A percentile compares a stretch with the other conserved stretches of the same genome.
phyloP scores from a whole-genome alignment of 2,113 vertebrate genomes.

The Colaptes auratus region DNA sequence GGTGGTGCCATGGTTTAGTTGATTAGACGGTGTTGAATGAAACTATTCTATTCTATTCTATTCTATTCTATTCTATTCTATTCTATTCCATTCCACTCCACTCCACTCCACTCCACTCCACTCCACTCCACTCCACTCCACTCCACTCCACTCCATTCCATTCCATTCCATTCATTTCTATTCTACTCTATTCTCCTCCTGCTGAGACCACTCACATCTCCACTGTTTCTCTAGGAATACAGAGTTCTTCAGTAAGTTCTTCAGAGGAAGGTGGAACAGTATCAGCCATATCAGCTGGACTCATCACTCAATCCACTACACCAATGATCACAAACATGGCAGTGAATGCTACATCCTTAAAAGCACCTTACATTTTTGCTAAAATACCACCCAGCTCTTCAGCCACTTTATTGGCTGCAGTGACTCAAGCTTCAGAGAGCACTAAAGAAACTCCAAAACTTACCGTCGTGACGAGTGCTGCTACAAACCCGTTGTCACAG shows the following conservation, averaged over 20 bases:
- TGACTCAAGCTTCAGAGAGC: neutral
- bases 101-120: no score
- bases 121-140: no score
- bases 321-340: neutral
- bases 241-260: conserved; percentile 17
- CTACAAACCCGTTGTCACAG: neutral
- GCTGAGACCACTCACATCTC: neutral
- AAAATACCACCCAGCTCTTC: conserved; percentile 34
- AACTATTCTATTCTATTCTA: no score
- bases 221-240: conserved; percentile 52
- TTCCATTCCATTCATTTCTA: no score
- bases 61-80: no score
- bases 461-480: neutral
- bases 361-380: conserved; percentile 8
- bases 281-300: neutral
- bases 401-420: neutral
- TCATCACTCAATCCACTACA: neutral
- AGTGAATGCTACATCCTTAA: conserved; percentile 29
- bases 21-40: no score
- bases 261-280: conserved; percentile 29
- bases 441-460: neutral
- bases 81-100: no score
- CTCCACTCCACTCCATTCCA: no score
- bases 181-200: neutral
- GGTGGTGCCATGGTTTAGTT: no score